phyloP scores from a whole-genome alignment of 2,113 vertebrate genomes.

The Peromyscus leucopus region DNA sequence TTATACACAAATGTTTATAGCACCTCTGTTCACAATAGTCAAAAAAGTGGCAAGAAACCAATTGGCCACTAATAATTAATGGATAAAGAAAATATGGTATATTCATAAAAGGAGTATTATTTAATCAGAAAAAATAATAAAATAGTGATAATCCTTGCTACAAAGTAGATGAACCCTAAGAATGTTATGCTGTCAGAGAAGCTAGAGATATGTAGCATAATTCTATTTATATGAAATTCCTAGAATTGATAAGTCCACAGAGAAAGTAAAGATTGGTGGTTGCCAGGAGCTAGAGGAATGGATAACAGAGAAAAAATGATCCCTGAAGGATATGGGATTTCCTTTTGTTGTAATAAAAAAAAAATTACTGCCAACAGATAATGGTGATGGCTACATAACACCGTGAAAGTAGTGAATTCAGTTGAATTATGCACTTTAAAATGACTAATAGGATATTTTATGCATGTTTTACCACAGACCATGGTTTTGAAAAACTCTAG shows the following conservation, averaged over 20 bases:
- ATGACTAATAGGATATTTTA: neutral
- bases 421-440: neutral
- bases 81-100: slow-evolving; percentile 14
- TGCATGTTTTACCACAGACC: slow-evolving; percentile 2
- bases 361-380: neutral
- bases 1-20: neutral
- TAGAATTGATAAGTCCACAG: neutral
- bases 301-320: slow-evolving; percentile 20
- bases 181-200: slow-evolving; percentile 38
- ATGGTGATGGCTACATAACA: neutral
- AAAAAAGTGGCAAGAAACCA: neutral
- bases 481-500: neutral
- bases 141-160: neutral
- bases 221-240: neutral
- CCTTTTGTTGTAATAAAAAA: neutral
- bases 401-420: neutral
- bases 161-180: neutral
- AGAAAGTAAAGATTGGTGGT: neutral
- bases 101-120: neutral
- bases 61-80: neutral
- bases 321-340: neutral
- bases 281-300: neutral
- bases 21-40: neutral
- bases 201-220: neutral
- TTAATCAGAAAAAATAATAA: slow-evolving; percentile 20